Conservation (phyloP, 2,797 vertebrate species). For the Ctenopoma multispine region DNA sequence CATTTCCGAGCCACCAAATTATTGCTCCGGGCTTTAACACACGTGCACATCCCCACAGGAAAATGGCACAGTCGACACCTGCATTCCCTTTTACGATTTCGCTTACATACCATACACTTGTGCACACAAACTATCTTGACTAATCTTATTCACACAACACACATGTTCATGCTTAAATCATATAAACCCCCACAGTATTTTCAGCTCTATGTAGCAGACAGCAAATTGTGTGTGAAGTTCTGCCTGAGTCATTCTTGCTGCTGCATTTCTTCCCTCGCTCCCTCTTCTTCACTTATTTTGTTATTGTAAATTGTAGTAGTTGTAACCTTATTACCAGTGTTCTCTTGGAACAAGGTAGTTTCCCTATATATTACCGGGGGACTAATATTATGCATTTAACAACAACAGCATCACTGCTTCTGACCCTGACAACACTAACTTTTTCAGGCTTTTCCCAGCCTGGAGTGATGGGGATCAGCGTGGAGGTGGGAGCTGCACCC, state of each 20-base stretch:
- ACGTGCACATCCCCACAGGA: neutral
- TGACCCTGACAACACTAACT: neutral
- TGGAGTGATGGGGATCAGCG: conserved; percentile 45
- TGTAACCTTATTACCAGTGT: neutral
- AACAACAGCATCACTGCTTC: neutral
- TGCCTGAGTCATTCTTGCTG: neutral
- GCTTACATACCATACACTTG: too few relatives aligned
- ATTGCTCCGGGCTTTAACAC: conserved; percentile 30
- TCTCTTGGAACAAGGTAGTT: neutral
- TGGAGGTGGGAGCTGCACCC: conserved; percentile 69
- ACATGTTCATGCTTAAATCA: neutral
- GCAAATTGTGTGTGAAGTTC: neutral
- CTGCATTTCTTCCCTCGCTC: neutral
- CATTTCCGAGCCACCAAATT: conserved; percentile 40
- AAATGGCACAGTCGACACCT: conserved; percentile 6
- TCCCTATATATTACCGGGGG: neutral
- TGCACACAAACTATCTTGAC: neutral
- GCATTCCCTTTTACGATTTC: conserved; percentile 5
- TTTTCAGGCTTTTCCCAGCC: conserved; percentile 76
- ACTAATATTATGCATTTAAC: neutral
- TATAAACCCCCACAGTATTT: neutral
- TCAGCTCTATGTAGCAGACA: neutral
- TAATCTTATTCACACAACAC: neutral
- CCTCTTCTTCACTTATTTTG: neutral
- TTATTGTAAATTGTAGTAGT: neutral